Base-by-base conservation (phyloP, 2,113 vertebrate species). In the Cavia porcellus region DNA sequence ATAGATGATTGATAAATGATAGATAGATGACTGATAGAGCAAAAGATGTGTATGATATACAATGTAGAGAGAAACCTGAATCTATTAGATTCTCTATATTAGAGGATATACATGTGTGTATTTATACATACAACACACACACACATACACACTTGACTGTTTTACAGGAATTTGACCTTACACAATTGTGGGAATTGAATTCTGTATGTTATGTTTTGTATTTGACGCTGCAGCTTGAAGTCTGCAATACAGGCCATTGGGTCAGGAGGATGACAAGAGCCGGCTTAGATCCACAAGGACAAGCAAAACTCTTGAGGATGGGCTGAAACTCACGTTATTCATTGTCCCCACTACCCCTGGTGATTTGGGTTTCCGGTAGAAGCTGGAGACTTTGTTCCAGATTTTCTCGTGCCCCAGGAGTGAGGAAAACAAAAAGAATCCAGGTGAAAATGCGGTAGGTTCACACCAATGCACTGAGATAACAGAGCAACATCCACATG, bases 401-500 rank as follows among this genome's bases (percentile, higher is more conserved):
- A 70, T 17, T 20, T 82, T 83, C 5, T n/a, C 32, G n/a, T 38
- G 20, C 47, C 30, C 5, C 45, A 52, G 14, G 62, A 28, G 3
- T 50, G 10, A 1, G 15, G 15, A 50, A 77, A 25, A 8, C 30
- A 85, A 74, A 35, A 13, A 83, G 19, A 8, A 35, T 19, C 38
- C 15, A 28, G 42, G 55, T 19, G 10, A 32, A 88, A 28, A 2
- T 17, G 3, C 77, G 11, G 22, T 12, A 89, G 32, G 6, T 32
- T 74, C 77, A 74, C 4, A 24, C 5, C 24, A 77, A 55, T 0
- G 0, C n/a, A 47, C 38, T 4, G 55, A 79, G 3, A 47, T 47
- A 25, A 19, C 3, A 66, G 25, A 30, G 13, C 1, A 25, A 2
- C 8, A 9, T 20, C 1, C 55, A 62, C 0, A 0, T 5, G 13